Base-by-base conservation (phyloP, 2,888 invertebrate genomes). In the Notodonta ziczac region DNA sequence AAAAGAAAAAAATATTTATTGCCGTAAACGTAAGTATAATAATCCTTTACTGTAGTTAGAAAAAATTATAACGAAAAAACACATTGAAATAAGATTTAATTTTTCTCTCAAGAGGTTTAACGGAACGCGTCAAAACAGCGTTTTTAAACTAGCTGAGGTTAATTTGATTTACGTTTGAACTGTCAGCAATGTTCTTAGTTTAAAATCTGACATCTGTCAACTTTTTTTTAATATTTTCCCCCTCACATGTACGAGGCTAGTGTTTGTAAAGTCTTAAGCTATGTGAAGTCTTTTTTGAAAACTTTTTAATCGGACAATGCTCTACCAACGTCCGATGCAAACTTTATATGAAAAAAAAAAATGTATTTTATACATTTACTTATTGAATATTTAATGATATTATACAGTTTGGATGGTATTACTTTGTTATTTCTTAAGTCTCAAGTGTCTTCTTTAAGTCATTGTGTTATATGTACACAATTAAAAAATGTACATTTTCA, bases 1-100 rank as follows among this genome's bases (percentile, higher is more conserved):
- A 82, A 90, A 91, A 90, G 88, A 90, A 92, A 88, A 75, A 90
- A 90, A 93, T 93, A 93, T 93, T 93, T 93, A 93, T 93, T 91
- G 88, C 85, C 71, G 86, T 82, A 90, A 88, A 67, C 57, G 57
- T 89, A 89, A 88, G 89, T 80, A 73, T 88, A 87, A 89, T 91
- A 92, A 89, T 84, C 90, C 66, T 91, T 90, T 90, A 91, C 90
- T 90, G 89, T 91, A 91, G 91, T 74, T 86, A 87, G 86, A 75
- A 66, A 56, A 71, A 75, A 73, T 63, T 70, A 73, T 73, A 72
- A 77, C 73, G 77, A 67, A 67, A 63, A 55, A 73, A 39, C 24
- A 52, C 9, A 24, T 48, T 16, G 16, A 50, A 24, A 35, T 52
- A 32, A 70, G 51, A 54, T 63, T 67, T 70, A 52, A 55, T 58